phyloP scores from a whole-genome alignment of 2,113 vertebrate species.

The Tamias sibiricus region DNA sequence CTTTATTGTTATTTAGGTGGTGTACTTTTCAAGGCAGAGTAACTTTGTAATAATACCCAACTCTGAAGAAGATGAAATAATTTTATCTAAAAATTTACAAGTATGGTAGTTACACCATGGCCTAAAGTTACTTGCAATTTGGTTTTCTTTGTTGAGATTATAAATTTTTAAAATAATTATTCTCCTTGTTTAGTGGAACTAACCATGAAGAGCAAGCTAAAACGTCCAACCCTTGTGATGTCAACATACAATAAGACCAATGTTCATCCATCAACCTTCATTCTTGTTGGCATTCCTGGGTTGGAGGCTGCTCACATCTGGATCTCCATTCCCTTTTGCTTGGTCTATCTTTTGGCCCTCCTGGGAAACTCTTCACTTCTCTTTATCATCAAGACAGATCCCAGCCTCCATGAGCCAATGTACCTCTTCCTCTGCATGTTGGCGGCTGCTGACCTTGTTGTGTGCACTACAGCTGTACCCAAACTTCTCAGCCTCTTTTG shows the following conservation, averaged over 20 bases:
- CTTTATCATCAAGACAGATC: slow-evolving; percentile 73
- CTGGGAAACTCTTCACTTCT: slow-evolving; percentile 77
- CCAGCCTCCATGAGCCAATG: slow-evolving; percentile 78
- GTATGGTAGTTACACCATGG: background rate
- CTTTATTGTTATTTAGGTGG: background rate
- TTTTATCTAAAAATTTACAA: background rate
- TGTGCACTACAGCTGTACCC: slow-evolving; percentile 64
- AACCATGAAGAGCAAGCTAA: background rate
- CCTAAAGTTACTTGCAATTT: background rate
- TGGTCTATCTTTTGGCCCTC: slow-evolving; percentile 65
- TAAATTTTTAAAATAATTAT: background rate
- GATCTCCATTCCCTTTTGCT: slow-evolving; percentile 73
- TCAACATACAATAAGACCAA: slow-evolving; percentile 52
- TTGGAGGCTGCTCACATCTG: slow-evolving; percentile 60
- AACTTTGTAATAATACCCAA: background rate
- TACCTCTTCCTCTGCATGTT: slow-evolving; percentile 81
- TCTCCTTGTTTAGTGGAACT: background rate
- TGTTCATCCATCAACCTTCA: slow-evolving; percentile 34
- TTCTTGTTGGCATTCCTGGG: slow-evolving; percentile 70
- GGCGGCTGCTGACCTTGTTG: slow-evolving; percentile 69
- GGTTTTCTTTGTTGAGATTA: background rate
- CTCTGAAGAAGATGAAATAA: background rate
- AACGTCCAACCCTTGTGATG: background rate
- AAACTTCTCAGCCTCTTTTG: slow-evolving; percentile 70
- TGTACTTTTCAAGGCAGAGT: background rate